Conservation (phyloP, 2,797 vertebrate genomes). For the Gadopsis marmoratus region DNA sequence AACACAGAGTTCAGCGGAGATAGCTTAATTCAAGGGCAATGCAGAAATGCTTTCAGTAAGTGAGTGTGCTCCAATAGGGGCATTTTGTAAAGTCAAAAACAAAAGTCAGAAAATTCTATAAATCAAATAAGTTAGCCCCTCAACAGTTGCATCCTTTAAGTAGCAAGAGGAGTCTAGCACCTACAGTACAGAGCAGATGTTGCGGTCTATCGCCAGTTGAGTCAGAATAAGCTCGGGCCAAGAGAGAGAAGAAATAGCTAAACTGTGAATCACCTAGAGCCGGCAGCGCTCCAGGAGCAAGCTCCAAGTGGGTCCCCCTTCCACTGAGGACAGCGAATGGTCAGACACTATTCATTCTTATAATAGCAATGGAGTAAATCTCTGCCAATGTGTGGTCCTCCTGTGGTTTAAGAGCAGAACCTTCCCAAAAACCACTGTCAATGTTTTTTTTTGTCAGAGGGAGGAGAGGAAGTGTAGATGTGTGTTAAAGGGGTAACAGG, state of each 20-base stretch:
- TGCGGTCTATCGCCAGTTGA: conserved; percentile 59
- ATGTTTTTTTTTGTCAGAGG: conserved; percentile 27
- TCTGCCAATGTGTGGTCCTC: conserved; percentile 75
- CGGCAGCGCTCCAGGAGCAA: conserved; percentile 44
- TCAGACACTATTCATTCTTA: conserved; percentile 52
- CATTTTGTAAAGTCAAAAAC: conserved; percentile 53
- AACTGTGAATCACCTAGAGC: conserved; percentile 65
- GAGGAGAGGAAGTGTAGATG: conserved; percentile 30
- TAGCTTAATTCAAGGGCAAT: conserved; percentile 64
- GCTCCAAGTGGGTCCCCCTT: conserved; percentile 56
- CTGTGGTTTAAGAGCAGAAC: conserved; percentile 50
- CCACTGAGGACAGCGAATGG: conserved; percentile 28
- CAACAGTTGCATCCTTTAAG: conserved; percentile 44
- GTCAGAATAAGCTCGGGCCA: conserved; percentile 50
- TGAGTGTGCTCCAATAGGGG: conserved; percentile 22
- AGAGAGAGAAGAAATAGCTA: conserved; percentile 50
- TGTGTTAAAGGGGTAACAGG: conserved; percentile 20
- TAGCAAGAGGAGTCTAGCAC: conserved; percentile 47
- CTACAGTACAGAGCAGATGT: conserved; percentile 56
- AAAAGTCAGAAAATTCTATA: conserved; percentile 68
- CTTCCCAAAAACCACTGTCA: conserved; percentile 51
- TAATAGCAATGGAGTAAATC: conserved; percentile 57
- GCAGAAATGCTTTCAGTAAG: conserved; percentile 41
- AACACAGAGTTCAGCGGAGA: conserved; percentile 52
- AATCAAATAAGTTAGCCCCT: conserved; percentile 55